Conservation (phyloP, 2,888 invertebrate species). For the Lasioglossum zephyrum region DNA sequence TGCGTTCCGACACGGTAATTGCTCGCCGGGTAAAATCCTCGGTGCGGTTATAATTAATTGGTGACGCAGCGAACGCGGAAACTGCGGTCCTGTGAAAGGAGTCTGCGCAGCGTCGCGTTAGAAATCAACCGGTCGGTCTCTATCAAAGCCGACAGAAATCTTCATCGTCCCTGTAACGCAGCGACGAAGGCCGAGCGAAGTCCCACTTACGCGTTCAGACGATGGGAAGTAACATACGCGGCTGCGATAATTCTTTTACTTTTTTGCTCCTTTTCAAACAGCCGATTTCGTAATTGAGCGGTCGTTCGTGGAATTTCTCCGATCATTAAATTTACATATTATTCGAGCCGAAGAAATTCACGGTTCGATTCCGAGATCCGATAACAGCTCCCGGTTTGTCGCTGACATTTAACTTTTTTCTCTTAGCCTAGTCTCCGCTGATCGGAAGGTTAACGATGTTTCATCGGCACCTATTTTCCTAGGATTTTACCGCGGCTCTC, state of each 20-base stretch:
- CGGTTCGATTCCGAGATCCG: background rate
- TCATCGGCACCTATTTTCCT: background rate
- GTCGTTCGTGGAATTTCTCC: constrained; percentile 5
- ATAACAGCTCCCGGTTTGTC: background rate
- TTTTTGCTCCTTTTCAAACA: background rate
- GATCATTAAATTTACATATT: constrained; percentile 22
- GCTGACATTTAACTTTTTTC: background rate
- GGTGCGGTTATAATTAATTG: constrained; percentile 31
- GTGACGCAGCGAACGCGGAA: constrained; percentile 25
- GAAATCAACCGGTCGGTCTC: constrained; percentile 37
- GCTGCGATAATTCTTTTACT: constrained; percentile 23
- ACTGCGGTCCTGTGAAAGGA: background rate
- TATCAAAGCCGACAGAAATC: constrained; percentile 45
- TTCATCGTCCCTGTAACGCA: constrained; percentile 50
- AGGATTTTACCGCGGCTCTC: constrained; percentile 1
- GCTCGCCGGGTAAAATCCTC: constrained; percentile 11
- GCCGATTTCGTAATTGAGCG: constrained; percentile 18
- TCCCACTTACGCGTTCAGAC: constrained; percentile 30
- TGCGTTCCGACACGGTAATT: background rate
- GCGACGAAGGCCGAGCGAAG: constrained; percentile 51
- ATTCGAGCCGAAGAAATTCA: constrained; percentile 1
- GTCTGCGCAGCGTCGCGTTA: constrained; percentile 11
- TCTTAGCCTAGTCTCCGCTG: background rate
- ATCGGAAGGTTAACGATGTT: background rate
- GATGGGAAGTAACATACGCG: constrained; percentile 46